A percentile compares a stretch with the other conserved stretches of the same genome.
phyloP scores from a whole-genome alignment of 1,140 invertebrate genomes.

The Cephus cinctus region DNA sequence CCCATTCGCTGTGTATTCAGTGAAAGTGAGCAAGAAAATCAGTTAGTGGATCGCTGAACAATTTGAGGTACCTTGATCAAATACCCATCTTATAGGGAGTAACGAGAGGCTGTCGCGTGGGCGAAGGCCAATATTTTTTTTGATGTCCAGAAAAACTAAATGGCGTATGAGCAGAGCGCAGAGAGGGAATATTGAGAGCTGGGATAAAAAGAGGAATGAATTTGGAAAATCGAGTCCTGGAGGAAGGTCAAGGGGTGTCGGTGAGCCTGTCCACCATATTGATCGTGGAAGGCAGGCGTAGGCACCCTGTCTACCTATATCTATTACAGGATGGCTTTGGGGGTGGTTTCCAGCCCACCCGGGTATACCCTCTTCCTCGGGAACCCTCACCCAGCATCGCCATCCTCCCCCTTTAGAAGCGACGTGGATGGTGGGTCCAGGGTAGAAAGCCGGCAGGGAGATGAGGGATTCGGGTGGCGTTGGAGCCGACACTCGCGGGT shows the following conservation, averaged over 20 bases:
- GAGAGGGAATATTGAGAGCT: constrained; percentile 13
- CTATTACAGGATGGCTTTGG: constrained; percentile 46
- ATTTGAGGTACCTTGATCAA: too few relatives aligned
- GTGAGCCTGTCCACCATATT: constrained; percentile 57
- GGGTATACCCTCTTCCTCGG: constrained; percentile 24
- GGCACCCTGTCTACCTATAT: constrained; percentile 36
- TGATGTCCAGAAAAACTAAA: neutral
- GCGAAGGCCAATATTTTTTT: neutral
- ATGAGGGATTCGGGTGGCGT: constrained; percentile 53
- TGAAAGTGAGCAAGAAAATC: too few relatives aligned
- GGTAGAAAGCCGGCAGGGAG: constrained; percentile 44
- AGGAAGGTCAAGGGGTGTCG: constrained; percentile 37
- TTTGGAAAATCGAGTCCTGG: constrained; percentile 45
- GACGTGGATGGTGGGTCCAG: constrained; percentile 2
- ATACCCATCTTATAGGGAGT: too few relatives aligned
- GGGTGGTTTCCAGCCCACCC: constrained; percentile 44
- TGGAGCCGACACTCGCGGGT: constrained; percentile 64
- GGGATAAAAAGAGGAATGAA: constrained; percentile 27
- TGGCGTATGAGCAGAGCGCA: too few relatives aligned
- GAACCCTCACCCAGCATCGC: constrained; percentile 17
- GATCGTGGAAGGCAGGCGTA: constrained; percentile 49
- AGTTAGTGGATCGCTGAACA: too few relatives aligned
- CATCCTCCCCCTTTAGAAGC: too few relatives aligned
- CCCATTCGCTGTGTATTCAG: too few relatives aligned
- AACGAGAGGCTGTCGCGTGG: too few relatives aligned